phyloP scores from a whole-genome alignment of 2,113 vertebrate genomes.

The Leucopsar rothschildi region DNA sequence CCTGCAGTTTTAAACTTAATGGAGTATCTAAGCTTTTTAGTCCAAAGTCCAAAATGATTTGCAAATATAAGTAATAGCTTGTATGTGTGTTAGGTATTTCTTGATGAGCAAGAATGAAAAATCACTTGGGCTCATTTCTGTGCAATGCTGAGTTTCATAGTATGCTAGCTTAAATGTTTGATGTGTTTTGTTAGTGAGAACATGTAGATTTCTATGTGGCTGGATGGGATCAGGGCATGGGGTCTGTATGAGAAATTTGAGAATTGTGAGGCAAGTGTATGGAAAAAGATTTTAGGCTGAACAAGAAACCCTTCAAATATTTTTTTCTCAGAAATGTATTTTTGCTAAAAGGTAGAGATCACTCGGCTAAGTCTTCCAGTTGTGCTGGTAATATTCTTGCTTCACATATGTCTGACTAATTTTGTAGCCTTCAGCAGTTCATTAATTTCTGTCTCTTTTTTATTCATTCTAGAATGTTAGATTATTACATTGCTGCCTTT shows the following conservation, averaged over 20 bases:
- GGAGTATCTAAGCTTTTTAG: neutral
- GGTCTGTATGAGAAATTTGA: neutral
- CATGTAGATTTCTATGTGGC: rapidly evolving
- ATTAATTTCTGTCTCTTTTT: neutral
- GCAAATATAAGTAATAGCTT: neutral
- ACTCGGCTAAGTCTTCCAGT: neutral
- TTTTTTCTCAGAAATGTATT: neutral
- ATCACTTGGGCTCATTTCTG: neutral
- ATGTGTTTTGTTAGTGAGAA: neutral
- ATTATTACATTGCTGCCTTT: neutral
- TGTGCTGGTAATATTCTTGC: neutral
- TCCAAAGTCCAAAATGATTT: neutral
- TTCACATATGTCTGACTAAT: neutral
- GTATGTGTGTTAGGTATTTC: neutral
- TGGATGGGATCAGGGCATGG: neutral
- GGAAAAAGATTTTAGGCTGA: neutral
- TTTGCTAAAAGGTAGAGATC: neutral
- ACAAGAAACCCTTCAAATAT: neutral
- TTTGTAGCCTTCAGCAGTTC: neutral
- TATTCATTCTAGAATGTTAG: neutral
- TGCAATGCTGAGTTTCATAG: neutral
- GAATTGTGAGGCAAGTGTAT: neutral
- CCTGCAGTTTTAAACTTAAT: neutral
- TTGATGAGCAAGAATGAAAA: neutral
- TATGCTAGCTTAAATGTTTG: neutral